Percentiles rank a stretch among this genome's conserved stretches.
Conservation (phyloP, 2,888 invertebrate species). For the Nasonia oneida region DNA sequence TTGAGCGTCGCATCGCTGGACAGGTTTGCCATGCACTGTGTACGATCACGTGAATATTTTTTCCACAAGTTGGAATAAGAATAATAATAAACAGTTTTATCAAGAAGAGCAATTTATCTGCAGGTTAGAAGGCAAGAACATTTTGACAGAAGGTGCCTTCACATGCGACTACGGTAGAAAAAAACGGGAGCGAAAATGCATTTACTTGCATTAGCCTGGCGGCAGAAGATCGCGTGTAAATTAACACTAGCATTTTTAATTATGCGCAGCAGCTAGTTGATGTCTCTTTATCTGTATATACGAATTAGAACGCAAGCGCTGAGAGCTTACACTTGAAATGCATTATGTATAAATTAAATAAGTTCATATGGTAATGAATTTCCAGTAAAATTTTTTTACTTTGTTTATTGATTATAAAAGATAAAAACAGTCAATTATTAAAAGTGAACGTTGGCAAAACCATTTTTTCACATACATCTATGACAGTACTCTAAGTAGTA, state of each 20-base stretch:
- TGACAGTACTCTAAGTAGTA: no score
- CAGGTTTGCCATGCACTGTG: no score
- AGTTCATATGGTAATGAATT: no score
- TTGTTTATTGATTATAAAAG: no score
- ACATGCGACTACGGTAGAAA: not conserved
- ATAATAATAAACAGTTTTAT: not conserved
- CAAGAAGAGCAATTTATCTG: not conserved
- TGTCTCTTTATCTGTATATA: not conserved
- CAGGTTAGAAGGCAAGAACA: no score
- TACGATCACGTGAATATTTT: no score
- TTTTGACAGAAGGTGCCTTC: no score
- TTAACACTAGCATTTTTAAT: no score
- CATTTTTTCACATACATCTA: no score
- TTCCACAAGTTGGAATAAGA: not conserved
- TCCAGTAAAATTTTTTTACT: no score
- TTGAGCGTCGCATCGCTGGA: not conserved
- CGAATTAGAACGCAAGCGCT: not conserved
- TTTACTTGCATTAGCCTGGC: not conserved
- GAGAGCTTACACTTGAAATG: not conserved
- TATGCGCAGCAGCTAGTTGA: not conserved
- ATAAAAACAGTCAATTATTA: no score
- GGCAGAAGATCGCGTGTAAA: not conserved
- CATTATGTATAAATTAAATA: not conserved
- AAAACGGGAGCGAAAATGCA: not conserved
- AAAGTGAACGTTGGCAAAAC: no score